phyloP scores from a whole-genome alignment of 2,888 invertebrate species.

The Stomorhina lunata region DNA sequence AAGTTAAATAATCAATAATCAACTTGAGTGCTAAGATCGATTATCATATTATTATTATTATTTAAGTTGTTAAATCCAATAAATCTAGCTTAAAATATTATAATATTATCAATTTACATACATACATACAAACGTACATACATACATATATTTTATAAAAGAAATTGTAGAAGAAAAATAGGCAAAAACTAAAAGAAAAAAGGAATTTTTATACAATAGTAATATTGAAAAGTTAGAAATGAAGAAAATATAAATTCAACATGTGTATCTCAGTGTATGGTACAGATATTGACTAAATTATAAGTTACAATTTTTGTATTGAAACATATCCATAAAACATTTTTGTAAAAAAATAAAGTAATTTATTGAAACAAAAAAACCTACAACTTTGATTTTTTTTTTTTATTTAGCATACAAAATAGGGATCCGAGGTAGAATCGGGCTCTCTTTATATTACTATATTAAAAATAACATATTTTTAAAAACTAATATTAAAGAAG shows the following conservation, averaged over 20 bases:
- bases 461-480: too few relatives aligned
- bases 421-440: too few relatives aligned
- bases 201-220: constrained; percentile 28
- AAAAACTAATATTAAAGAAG: too few relatives aligned
- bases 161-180: neutral
- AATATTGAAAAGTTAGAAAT: constrained; percentile 20
- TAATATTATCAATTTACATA: too few relatives aligned
- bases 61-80: constrained; percentile 48
- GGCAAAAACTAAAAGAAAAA: neutral
- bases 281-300: constrained; percentile 5
- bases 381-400: neutral
- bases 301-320: constrained; percentile 55
- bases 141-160: constrained; percentile 43
- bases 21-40: constrained; percentile 17
- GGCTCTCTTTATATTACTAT: too few relatives aligned
- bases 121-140: too few relatives aligned
- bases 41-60: constrained; percentile 16
- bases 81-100: constrained; percentile 39
- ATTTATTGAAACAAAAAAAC: constrained; percentile 48
- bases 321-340: constrained; percentile 40
- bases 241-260: constrained; percentile 11
- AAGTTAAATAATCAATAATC: neutral
- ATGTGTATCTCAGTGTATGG: neutral
- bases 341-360: constrained; percentile 55
- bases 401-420: neutral